phyloP scores from a whole-genome alignment of 2,888 invertebrate genomes.

The Apamea epomidion region DNA sequence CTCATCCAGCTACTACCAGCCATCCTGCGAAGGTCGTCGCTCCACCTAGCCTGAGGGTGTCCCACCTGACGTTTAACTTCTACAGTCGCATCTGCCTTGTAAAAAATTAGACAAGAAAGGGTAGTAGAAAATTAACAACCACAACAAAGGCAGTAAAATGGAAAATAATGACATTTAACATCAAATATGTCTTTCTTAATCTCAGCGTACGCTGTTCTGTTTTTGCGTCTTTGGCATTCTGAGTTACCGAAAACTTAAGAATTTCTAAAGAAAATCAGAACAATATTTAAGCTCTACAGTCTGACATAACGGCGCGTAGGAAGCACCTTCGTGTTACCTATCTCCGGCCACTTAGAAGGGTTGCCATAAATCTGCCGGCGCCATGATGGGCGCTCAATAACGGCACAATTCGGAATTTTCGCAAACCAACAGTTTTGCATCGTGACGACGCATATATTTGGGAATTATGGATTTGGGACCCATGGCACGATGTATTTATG shows the following conservation, averaged over 20 bases:
- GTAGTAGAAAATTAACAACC: not conserved
- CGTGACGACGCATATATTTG: constrained; percentile 24
- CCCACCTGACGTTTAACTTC: no score
- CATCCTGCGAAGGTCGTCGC: no score
- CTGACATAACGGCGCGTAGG: constrained; percentile 10
- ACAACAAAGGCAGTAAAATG: not conserved
- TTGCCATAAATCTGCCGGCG: constrained; percentile 50
- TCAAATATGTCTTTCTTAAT: not conserved
- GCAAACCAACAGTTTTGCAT: constrained; percentile 34
- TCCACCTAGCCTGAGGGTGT: no score
- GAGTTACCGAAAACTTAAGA: no score
- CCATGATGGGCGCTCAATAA: constrained; percentile 36
- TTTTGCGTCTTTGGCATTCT: not conserved
- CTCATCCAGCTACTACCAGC: no score
- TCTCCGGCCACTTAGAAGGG: constrained; percentile 38
- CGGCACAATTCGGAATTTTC: constrained; percentile 25
- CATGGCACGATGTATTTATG: constrained; percentile 6
- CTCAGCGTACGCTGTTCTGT: not conserved
- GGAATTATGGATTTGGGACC: constrained; percentile 30
- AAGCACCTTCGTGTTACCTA: constrained; percentile 37
- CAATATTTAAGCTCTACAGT: not conserved
- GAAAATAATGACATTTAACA: not conserved
- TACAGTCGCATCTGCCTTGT: not conserved
- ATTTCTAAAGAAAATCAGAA: not conserved
- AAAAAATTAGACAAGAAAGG: not conserved